Percentiles rank a stretch among this genome's conserved stretches.
Evolutionary conservation across 2,797 vertebrate genomes (phyloP).

Genomic region (Perodicticus potto): DNA sequence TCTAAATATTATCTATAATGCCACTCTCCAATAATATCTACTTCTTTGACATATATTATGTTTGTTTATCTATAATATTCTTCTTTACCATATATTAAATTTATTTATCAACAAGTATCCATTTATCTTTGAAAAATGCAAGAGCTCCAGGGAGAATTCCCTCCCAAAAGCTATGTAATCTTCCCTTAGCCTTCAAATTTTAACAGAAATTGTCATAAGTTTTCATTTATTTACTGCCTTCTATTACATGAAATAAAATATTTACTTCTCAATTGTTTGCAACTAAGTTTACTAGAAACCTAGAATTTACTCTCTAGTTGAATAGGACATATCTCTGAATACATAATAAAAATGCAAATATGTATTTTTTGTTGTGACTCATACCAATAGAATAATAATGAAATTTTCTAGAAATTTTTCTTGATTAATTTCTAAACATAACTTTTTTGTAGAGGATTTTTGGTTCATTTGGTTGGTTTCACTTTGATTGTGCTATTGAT

Average conservation of each 20-base stretch:
- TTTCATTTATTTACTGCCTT: neutral
- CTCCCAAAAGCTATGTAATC: neutral
- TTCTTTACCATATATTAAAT: neutral
- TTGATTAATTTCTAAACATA: neutral
- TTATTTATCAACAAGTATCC: neutral
- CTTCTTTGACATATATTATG: neutral
- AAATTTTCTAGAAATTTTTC: neutral
- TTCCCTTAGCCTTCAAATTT: neutral
- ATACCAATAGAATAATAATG: neutral
- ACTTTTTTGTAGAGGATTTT: neutral
- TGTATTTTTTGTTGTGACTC: neutral
- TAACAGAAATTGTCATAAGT: neutral
- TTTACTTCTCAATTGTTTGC: neutral
- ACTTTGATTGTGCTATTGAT: neutral
- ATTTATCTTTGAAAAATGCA: neutral
- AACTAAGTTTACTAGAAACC: neutral
- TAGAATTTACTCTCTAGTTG: neutral
- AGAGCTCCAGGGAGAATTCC: neutral
- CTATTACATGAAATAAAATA: neutral
- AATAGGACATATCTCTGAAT: neutral
- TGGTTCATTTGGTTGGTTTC: neutral
- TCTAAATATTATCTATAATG: neutral
- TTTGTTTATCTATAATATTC: neutral
- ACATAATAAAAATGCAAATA: neutral
- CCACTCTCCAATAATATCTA: neutral